A percentile compares a stretch with the other conserved stretches of the same genome.
Conservation (phyloP, 2,888 invertebrate genomes). For the Lagria hirta region DNA sequence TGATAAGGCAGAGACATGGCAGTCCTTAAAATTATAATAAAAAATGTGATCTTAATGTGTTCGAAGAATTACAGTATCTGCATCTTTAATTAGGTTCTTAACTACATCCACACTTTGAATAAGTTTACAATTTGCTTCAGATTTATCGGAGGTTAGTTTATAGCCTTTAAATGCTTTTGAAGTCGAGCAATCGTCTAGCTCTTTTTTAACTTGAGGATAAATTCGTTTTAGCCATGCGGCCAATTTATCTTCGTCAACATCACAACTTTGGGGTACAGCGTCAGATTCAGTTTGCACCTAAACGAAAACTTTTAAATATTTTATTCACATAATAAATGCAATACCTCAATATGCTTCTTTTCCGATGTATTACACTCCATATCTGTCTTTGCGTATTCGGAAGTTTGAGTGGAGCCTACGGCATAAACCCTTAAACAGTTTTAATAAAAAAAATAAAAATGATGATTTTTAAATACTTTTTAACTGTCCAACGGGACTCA, state of each 20-base stretch:
- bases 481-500: conserved; percentile 53
- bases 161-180: conserved; percentile 47
- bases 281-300: conserved; percentile 53
- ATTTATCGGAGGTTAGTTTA: conserved; percentile 33
- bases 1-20: conserved; percentile 40
- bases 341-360: conserved; percentile 42
- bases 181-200: conserved; percentile 51
- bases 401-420: conserved; percentile 44
- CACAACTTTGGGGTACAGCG: conserved; percentile 25
- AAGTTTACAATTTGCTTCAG: conserved; percentile 41
- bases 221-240: conserved; percentile 56
- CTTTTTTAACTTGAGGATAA: conserved; percentile 54
- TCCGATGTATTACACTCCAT: conserved; percentile 44
- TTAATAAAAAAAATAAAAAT: conserved; percentile 4
- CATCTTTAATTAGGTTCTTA: conserved; percentile 12
- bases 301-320: no score
- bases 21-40: conserved; percentile 21
- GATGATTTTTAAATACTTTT: conserved; percentile 42
- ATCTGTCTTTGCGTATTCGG: conserved; percentile 39
- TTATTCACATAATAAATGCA: no score
- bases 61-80: conserved; percentile 1
- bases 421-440: conserved; percentile 40
- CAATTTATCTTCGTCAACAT: conserved; percentile 54
- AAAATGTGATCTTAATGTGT: no score
- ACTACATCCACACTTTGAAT: conserved; percentile 41